Conservation (phyloP, 2,888 invertebrate species). For the Tiphia femorata region DNA sequence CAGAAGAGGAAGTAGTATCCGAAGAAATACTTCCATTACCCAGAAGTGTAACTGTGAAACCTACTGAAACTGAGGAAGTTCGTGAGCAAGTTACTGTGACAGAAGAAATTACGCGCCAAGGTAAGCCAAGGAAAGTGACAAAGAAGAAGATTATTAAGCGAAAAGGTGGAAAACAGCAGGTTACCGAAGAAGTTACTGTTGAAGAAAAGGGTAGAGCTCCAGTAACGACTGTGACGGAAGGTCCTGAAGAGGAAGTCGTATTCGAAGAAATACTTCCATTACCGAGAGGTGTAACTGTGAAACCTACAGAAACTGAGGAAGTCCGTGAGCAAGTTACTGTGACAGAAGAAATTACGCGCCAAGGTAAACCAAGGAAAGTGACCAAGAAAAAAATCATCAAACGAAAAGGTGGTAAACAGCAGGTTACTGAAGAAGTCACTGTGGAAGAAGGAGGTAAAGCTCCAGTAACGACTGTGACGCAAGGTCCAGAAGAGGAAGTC, state of each 20-base stretch:
- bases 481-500: conserved; percentile 31
- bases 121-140: conserved; percentile 58
- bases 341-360: conserved; percentile 43
- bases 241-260: conserved; percentile 20
- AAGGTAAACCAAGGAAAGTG: conserved; percentile 60
- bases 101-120: conserved; percentile 48
- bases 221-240: conserved; percentile 36
- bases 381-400: conserved; percentile 21
- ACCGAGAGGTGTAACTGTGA: not conserved
- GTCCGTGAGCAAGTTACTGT: conserved; percentile 21
- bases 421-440: conserved; percentile 55
- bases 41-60: conserved; percentile 43
- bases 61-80: conserved; percentile 47
- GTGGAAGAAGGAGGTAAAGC: conserved; percentile 45
- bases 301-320: conserved; percentile 48
- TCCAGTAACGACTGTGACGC: conserved; percentile 38
- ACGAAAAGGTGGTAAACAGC: conserved; percentile 52
- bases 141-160: conserved; percentile 29
- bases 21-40: conserved; percentile 52
- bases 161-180: conserved; percentile 51
- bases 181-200: conserved; percentile 55
- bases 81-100: conserved; percentile 21
- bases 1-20: conserved; percentile 51
- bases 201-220: conserved; percentile 46
- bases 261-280: not conserved